Evolutionary conservation across 2,797 vertebrate genomes (phyloP).

Genomic region (Syngnathus acus): DNA sequence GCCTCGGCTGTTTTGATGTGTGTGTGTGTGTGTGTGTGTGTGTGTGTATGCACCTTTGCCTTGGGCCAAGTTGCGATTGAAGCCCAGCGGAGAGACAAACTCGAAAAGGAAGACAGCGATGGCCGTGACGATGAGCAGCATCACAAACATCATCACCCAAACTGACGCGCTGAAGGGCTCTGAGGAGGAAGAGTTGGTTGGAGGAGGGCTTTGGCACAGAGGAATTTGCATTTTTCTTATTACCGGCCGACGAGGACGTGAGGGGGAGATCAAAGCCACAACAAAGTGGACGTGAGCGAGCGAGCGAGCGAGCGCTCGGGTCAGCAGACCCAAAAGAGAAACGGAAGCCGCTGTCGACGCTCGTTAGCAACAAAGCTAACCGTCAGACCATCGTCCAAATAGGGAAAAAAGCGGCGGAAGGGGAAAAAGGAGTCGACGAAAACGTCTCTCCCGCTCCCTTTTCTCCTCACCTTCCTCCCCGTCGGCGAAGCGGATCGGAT

Average conservation of each 20-base stretch:
- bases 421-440: too few relatives aligned
- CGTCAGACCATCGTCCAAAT: too few relatives aligned
- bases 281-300: conserved; percentile 29
- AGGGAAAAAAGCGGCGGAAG: too few relatives aligned
- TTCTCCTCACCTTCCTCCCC: too few relatives aligned
- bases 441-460: too few relatives aligned
- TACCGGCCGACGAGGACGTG: conserved; percentile 61
- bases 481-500: too few relatives aligned
- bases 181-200: conserved; percentile 61
- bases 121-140: conserved; percentile 94
- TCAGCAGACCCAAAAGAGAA: conserved; percentile 60
- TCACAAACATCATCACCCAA: conserved; percentile 99
- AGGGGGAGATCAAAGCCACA: conserved; percentile 11
- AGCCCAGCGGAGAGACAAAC: conserved; percentile 95
- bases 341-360: conserved; percentile 31
- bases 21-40: conserved; percentile 6
- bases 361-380: too few relatives aligned
- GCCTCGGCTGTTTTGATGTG: conserved; percentile 14
- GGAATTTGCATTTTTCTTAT: conserved; percentile 72
- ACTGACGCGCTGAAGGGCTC: conserved; percentile 98
- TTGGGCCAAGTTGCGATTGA: conserved; percentile 93
- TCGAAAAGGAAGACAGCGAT: conserved; percentile 97
- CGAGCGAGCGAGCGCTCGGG: conserved; percentile 40
- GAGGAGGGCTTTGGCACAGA: conserved; percentile 32
- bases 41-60: conserved; percentile 83